phyloP scores from a whole-genome alignment of 1,140 invertebrate genomes.

The Musca domestica region DNA sequence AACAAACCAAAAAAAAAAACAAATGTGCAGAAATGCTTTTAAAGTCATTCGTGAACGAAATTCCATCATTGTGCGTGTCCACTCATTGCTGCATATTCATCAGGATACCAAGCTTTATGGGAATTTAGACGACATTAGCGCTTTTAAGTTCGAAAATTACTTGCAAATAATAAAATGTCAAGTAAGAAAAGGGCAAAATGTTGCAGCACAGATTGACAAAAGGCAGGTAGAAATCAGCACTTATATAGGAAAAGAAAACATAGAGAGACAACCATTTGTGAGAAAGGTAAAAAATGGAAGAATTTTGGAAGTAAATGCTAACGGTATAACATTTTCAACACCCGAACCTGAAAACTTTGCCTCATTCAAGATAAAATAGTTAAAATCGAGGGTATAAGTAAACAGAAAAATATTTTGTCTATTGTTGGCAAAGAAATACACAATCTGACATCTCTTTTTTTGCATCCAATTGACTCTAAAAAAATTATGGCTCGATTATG shows the following conservation, averaged over 20 bases:
- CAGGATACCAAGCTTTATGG: constrained; percentile 29
- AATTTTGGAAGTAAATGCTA: not conserved
- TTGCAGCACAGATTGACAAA: constrained; percentile 28
- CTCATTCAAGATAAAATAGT: constrained; percentile 8
- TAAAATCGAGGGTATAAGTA: not conserved
- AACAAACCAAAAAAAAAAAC: constrained; percentile 23
- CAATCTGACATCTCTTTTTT: constrained; percentile 25
- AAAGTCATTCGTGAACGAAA: constrained; percentile 26
- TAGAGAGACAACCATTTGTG: not conserved
- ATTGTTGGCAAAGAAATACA: constrained; percentile 26
- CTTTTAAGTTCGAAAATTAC: constrained; percentile 31
- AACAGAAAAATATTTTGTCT: not conserved
- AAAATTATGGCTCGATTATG: no score
- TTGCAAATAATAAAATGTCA: constrained; percentile 25
- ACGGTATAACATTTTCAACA: not conserved
- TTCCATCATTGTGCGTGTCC: constrained; percentile 28
- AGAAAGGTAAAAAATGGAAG: not conserved
- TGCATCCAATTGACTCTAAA: constrained; percentile 25
- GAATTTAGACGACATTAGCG: constrained; percentile 27
- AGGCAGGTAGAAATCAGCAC: constrained; percentile 23
- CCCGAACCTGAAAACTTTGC: constrained; percentile 5
- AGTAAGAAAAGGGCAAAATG: constrained; percentile 25
- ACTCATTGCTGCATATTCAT: constrained; percentile 29
- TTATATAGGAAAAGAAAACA: not conserved
- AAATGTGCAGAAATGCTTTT: constrained; percentile 23